These are phyloP conservation scores for Sphenopsis melanotis DNA, from an alignment of 2,797 vertebrate genomes.

Conservation along the genomic window DNA sequence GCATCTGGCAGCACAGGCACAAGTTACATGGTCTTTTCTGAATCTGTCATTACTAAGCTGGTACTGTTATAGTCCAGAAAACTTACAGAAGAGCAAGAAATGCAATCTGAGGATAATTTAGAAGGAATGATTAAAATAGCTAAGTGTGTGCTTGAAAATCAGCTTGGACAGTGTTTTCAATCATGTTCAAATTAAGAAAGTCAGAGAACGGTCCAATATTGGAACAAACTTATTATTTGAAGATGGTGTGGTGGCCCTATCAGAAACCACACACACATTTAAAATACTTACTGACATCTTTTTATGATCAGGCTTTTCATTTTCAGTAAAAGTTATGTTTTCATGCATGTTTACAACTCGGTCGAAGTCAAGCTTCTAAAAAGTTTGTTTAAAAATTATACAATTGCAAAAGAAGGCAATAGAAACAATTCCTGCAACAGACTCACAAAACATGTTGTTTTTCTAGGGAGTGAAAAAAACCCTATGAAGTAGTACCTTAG, in stretches of 20 bases:
- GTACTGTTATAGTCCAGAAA: not conserved
- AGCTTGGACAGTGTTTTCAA: not conserved
- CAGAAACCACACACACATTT: not conserved
- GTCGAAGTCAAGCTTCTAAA: not conserved
- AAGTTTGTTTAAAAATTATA: not conserved
- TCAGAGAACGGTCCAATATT: not conserved
- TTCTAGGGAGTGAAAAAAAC: not conserved
- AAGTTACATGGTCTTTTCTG: not conserved
- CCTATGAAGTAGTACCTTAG: not conserved
- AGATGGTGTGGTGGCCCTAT: not conserved
- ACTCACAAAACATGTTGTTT: not conserved
- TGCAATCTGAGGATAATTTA: slow-evolving; percentile 10
- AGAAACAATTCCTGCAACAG: not conserved
- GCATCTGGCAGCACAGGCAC: not conserved
- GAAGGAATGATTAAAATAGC: not conserved
- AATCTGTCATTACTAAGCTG: not conserved
- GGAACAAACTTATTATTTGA: not conserved
- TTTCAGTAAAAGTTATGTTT: not conserved
- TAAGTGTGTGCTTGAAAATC: not conserved
- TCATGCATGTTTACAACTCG: not conserved
- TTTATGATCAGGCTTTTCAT: not conserved
- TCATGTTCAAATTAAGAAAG: not conserved
- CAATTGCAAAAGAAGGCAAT: not conserved
- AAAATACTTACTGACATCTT: not conserved
- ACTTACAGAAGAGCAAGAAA: not conserved